A percentile compares a stretch with the other conserved stretches of the same genome.
Conservation (phyloP, 2,797 vertebrate species). For the Margarornis squamiger region DNA sequence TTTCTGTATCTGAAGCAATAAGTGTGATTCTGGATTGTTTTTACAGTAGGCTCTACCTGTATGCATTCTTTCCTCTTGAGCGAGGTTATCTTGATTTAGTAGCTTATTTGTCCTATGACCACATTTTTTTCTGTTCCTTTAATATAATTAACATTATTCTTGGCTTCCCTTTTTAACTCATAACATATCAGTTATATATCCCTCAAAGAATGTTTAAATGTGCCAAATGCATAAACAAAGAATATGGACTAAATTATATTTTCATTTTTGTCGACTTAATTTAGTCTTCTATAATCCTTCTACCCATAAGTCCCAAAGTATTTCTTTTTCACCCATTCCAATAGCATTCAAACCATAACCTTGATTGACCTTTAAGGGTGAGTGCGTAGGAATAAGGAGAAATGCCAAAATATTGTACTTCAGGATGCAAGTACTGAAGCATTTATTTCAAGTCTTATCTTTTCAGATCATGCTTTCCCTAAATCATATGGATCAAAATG, state of each 20-base stretch:
- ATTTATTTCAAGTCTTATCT: neutral
- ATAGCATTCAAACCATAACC: constrained; percentile 23
- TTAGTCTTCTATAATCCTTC: constrained; percentile 49
- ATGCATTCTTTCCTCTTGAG: neutral
- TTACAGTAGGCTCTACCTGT: neutral
- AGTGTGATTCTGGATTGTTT: neutral
- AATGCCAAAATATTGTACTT: neutral
- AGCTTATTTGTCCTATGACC: neutral
- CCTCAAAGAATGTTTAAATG: constrained; percentile 41
- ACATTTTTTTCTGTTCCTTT: constrained; percentile 5
- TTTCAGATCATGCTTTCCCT: neutral
- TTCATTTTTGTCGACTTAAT: constrained; percentile 64
- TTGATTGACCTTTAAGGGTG: neutral
- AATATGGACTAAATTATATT: constrained; percentile 62
- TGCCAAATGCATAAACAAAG: constrained; percentile 47
- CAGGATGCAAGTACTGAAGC: neutral
- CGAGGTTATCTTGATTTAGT: neutral
- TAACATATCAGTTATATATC: constrained; percentile 28
- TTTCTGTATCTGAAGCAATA: neutral
- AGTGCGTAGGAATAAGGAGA: neutral
- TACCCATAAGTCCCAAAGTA: constrained; percentile 11
- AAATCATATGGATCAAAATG: neutral
- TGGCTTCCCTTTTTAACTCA: constrained; percentile 25
- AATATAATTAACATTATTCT: constrained; percentile 40
- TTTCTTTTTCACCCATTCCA: constrained; percentile 28